Percentiles rank a stretch among this genome's conserved stretches.
phyloP scores from a whole-genome alignment of 2,888 invertebrate species.

The Pelosia muscerda region DNA sequence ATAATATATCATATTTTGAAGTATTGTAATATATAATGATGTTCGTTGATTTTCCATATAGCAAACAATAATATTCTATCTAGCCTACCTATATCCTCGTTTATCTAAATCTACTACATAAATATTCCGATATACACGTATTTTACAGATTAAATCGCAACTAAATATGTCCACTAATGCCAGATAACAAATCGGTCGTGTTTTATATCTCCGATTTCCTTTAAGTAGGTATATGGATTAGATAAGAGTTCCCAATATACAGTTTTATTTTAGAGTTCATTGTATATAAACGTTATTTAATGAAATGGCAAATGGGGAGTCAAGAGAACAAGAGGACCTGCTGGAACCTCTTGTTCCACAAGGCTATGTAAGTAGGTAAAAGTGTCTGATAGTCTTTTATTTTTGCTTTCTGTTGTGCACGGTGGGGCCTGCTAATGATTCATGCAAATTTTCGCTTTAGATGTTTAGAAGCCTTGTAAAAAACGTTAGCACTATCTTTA shows the following conservation, averaged over 20 bases:
- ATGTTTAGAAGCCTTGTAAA: not conserved
- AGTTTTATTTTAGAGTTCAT: slow-evolving; percentile 33
- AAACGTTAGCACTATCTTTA: not conserved
- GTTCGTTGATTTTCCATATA: too few relatives aligned
- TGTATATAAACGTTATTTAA: slow-evolving; percentile 29
- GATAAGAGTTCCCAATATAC: slow-evolving; percentile 16
- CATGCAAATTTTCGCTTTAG: not conserved
- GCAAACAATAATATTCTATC: not conserved
- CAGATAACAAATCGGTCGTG: not conserved
- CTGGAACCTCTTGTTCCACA: slow-evolving; percentile 21
- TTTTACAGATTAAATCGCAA: slow-evolving; percentile 9
- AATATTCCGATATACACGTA: not conserved
- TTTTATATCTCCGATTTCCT: not conserved
- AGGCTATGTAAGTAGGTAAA: slow-evolving; percentile 65
- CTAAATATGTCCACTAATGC: not conserved
- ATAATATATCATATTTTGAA: too few relatives aligned
- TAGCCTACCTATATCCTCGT: not conserved
- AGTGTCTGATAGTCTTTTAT: slow-evolving; percentile 21
- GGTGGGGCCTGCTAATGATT: not conserved
- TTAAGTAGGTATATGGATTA: slow-evolving; percentile 8
- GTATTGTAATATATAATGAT: too few relatives aligned
- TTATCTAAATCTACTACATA: slow-evolving; percentile 11
- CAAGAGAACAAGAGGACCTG: slow-evolving; percentile 49
- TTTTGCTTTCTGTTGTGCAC: not conserved
- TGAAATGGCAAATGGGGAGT: slow-evolving; percentile 37